phyloP scores from a whole-genome alignment of 2,888 invertebrate genomes.

The Sarcophaga carnaria region DNA sequence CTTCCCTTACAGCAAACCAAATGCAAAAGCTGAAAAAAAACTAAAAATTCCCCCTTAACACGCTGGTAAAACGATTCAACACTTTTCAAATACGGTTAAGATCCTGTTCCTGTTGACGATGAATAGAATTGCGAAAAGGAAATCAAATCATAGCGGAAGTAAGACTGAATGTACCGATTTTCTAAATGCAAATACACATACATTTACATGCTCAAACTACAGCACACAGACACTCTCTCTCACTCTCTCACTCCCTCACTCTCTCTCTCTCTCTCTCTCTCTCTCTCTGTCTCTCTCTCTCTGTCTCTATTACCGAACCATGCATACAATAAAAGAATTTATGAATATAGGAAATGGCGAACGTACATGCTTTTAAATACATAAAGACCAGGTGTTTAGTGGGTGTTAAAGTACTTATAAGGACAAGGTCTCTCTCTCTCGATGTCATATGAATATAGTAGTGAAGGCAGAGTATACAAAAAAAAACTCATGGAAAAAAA shows the following conservation, averaged over 20 bases:
- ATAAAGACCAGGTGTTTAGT: background rate
- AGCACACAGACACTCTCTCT: background rate
- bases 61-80: conserved; percentile 58
- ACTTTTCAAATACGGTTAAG: conserved; percentile 58
- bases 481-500: background rate
- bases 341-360: too few species aligned
- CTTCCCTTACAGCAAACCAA: conserved; percentile 25
- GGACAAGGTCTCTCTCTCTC: background rate
- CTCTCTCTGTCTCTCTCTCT: background rate
- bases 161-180: conserved; percentile 67
- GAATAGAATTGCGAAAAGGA: conserved; percentile 63
- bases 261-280: background rate
- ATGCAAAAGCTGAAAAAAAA: conserved; percentile 19
- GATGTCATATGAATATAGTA: background rate
- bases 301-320: background rate
- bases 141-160: conserved; percentile 69
- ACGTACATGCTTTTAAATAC: background rate
- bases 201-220: too few species aligned
- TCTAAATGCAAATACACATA: conserved; percentile 44
- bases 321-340: background rate
- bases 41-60: conserved; percentile 15
- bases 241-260: background rate
- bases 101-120: conserved; percentile 62
- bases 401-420: background rate
- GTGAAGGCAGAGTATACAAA: background rate